phyloP scores from a whole-genome alignment of 2,797 vertebrate genomes.

The Tympanoctomys barrerae region DNA sequence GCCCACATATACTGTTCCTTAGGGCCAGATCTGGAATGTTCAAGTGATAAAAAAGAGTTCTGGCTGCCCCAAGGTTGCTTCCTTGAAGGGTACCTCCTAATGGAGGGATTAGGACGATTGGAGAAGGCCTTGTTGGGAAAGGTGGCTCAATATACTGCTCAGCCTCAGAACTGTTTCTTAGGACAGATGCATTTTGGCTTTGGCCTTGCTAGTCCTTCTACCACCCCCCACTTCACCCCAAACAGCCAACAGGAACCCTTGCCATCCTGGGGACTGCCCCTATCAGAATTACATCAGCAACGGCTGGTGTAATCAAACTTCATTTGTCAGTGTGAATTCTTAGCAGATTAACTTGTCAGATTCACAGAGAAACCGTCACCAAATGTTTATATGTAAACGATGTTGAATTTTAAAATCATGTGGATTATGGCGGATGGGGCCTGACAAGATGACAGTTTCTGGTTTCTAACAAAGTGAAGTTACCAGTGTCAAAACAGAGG shows the following conservation, averaged over 20 bases:
- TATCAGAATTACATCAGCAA: slow-evolving; percentile 90
- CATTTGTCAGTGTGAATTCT: slow-evolving; percentile 90
- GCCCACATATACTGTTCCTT: neutral
- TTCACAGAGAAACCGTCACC: slow-evolving; percentile 90
- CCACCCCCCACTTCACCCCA: slow-evolving; percentile 9
- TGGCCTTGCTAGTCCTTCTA: neutral
- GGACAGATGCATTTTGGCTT: slow-evolving; percentile 58
- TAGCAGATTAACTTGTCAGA: slow-evolving; percentile 93
- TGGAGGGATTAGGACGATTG: neutral
- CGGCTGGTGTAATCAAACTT: slow-evolving; percentile 89
- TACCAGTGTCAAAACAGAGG: slow-evolving; percentile 89
- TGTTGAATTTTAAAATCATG: slow-evolving; percentile 91
- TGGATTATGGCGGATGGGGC: slow-evolving; percentile 91
- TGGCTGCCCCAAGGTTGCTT: neutral
- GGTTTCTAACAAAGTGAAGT: slow-evolving; percentile 92
- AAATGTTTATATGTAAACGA: slow-evolving; percentile 92
- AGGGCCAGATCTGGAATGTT: neutral
- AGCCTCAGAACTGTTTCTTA: slow-evolving; percentile 23
- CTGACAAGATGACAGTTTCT: slow-evolving; percentile 93
- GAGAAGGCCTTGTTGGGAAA: slow-evolving; percentile 66
- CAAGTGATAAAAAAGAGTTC: neutral
- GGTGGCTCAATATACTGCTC: neutral
- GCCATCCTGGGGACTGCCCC: slow-evolving; percentile 85
- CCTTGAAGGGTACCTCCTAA: slow-evolving; percentile 27
- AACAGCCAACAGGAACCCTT: slow-evolving; percentile 74